Conservation (phyloP, 2,797 vertebrate species). For the Hydrolagus colliei region DNA sequence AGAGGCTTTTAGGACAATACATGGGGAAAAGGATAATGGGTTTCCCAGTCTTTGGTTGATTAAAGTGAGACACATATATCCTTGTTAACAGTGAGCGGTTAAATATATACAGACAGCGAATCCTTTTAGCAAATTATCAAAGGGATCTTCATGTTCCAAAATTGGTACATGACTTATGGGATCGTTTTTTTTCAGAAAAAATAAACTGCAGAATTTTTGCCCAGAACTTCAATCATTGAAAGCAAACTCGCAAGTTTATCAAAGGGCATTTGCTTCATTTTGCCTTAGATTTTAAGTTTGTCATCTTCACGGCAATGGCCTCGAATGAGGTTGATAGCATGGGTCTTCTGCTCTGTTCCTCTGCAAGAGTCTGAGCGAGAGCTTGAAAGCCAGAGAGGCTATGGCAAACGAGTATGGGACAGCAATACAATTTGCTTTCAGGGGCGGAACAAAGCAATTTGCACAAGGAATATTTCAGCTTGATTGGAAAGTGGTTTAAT, state of each 20-base stretch:
- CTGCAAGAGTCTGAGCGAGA: background rate
- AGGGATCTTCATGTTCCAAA: background rate
- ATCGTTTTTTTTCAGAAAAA: background rate
- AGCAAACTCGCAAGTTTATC: background rate
- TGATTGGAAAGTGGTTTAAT: background rate
- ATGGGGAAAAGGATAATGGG: slow-evolving; percentile 4
- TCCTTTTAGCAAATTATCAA: background rate
- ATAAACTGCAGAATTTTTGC: background rate
- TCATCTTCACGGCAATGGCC: background rate
- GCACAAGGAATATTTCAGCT: background rate
- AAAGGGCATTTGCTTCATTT: background rate
- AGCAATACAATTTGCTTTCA: background rate
- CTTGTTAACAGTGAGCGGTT: background rate
- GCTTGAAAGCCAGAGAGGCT: background rate
- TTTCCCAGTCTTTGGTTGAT: background rate
- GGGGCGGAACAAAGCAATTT: background rate
- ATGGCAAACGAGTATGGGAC: no score
- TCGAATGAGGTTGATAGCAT: background rate
- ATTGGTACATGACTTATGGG: background rate
- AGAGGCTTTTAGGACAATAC: background rate
- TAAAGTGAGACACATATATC: slow-evolving; percentile 5
- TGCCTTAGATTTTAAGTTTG: background rate
- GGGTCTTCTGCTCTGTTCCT: background rate
- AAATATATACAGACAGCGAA: background rate
- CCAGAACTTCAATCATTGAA: slow-evolving; percentile 9